Base-by-base conservation (phyloP, 1,140 invertebrate species). In the Streblospio benedicti region DNA sequence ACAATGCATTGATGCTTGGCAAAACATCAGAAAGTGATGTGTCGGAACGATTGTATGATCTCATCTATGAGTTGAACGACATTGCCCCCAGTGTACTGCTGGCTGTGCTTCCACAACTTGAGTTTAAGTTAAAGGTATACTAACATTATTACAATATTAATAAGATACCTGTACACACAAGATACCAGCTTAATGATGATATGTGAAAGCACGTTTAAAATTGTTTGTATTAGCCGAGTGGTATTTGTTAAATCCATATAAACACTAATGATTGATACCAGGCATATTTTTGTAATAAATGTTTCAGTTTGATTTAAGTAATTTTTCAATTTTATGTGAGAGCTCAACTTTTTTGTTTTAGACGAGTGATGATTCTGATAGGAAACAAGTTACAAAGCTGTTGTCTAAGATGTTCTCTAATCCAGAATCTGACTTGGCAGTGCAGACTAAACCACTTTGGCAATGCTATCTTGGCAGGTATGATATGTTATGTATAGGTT, bases 331-430 rank as follows among this genome's bases (percentile, higher is more conserved):
- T n/a, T n/a, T n/a, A n/a, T n/a, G n/a, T n/a, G n/a, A n/a, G n/a
- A n/a, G n/a, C n/a, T n/a, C n/a, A n/a, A n/a, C n/a, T n/a, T n/a
- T n/a, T n/a, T n/a, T n/a, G n/a, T 68, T 68, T 6, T 63, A 94
- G 77, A 93, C 90, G 59, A 86, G 89, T 20, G 86, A 88, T 63
- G 90, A 93, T 74, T 83, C 82, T 63, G 93, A 96, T 73, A 78
- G 91, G 63, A 83, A 93, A 58, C 84, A 85, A 47, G 92, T 91
- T 0, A 94, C 96, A 2, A 90, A 91, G 0, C 74, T 97, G 18
- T 76, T 98, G 27, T 91, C 93, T 2, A 84, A 92, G 68, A 96
- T 98, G 93, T 98, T 97, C 75, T 95, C 92, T 0, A 93, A 96
- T 71, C 91, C 91, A 68, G 87, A 91, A 57, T 97, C 93, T 0